Evolutionary conservation across 2,888 invertebrate genomes (phyloP), one percentile per base, ranked within the genome.

Genomic region (Acanthosepion pharaonis): DNA sequence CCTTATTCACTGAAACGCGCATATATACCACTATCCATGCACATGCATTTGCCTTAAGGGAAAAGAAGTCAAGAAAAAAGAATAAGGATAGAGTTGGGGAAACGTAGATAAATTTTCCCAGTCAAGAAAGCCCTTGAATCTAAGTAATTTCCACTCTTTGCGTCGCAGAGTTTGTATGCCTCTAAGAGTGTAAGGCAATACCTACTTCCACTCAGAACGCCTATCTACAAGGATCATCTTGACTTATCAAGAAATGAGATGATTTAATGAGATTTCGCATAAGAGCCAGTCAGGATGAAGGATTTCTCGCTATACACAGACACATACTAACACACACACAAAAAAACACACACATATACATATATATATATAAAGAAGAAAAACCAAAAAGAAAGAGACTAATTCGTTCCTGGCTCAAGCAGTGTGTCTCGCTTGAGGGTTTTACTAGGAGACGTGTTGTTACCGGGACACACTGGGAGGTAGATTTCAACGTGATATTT

Each of bases 221-320:
- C 78, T 78, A 78, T 78, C 78, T 78, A 78, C 78, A 78, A 78
- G 78, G 78, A 78, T 78, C 78, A 78, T 78, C 78, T n/a, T 78
- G 78, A 78, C 78, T 78, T 78, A 78, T 78, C 78, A 78, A 78
- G 78, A 78, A 78, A 78, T 78, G n/a, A 78, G n/a, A 78, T 78
- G 78, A 78, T 78, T 78, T 78, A 78, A 78, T 78, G 78, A 4
- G 78, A n/a, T 33, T 78, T 78, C 78, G 33, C 33, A 15, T 78
- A 78, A 78, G 78, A 78, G 78, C 78, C 78, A n/a, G 78, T 78
- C 78, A 78, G 15, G 78, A 11, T n/a, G 78, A n/a, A 78, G n/a
- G 78, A n/a, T n/a, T 5, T 78, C 9, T 78, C 23, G 8, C 23
- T 64, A 78, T 4, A n/a, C 15, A 78, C 15, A 9, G 4, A n/a